A percentile compares a stretch with the other conserved stretches of the same genome.
These are phyloP conservation scores for Ceratoteleas bidentatus DNA, from an alignment of 1,140 invertebrate species.

Conservation along the genomic window DNA sequence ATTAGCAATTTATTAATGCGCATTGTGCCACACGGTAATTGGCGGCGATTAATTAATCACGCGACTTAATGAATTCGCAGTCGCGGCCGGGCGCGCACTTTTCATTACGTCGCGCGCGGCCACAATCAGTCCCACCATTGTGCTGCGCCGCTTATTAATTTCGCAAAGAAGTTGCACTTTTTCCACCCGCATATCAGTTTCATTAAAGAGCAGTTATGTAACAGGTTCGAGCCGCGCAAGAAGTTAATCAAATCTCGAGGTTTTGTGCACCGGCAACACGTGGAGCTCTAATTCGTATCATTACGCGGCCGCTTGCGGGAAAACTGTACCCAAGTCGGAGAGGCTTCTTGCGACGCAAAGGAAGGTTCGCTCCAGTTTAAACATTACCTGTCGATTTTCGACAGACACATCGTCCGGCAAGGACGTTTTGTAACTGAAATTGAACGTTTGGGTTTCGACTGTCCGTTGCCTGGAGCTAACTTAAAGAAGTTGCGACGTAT, in stretches of 20 bases:
- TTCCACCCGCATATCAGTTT: background rate
- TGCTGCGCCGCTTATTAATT: slow-evolving; percentile 4
- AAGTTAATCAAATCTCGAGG: background rate
- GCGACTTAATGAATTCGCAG: slow-evolving; percentile 22
- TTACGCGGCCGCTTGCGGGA: too few species aligned
- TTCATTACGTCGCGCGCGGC: background rate
- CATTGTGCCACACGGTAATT: slow-evolving; percentile 14
- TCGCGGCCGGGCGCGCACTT: background rate
- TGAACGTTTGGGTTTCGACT: too few species aligned
- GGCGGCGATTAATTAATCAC: slow-evolving; percentile 36
- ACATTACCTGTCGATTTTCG: too few species aligned
- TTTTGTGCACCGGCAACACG: background rate
- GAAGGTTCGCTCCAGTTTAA: too few species aligned
- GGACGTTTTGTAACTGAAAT: too few species aligned
- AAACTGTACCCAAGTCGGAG: too few species aligned
- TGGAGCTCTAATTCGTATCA: background rate
- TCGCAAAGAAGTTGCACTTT: background rate
- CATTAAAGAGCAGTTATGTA: slow-evolving; percentile 5
- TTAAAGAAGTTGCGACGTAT: too few species aligned
- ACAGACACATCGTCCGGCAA: too few species aligned
- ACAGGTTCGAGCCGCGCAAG: background rate
- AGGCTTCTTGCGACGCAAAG: too few species aligned
- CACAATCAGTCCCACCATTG: slow-evolving; percentile 11
- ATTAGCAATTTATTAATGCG: slow-evolving; percentile 23
- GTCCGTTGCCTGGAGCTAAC: too few species aligned